Percentiles rank a stretch among this genome's conserved stretches.
Conservation (phyloP, 2,113 vertebrate genomes). For the Steatornis caripensis region DNA sequence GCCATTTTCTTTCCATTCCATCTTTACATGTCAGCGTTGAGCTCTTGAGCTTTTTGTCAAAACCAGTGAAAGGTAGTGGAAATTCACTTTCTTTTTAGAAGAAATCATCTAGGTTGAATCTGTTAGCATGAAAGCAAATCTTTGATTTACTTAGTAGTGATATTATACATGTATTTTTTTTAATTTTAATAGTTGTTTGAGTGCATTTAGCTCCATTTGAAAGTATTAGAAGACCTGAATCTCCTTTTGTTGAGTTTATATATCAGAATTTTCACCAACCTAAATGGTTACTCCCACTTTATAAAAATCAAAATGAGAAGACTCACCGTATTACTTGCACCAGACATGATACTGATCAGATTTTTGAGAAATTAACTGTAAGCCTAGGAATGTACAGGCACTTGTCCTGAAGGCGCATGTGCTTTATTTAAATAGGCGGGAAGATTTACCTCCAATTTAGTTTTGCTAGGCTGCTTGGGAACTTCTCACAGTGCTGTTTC, state of each 20-base stretch:
- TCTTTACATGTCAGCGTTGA: background rate
- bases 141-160: background rate
- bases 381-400: background rate
- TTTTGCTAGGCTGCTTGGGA: conserved; percentile 30
- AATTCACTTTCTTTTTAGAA: background rate
- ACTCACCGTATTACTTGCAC: background rate
- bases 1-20: background rate
- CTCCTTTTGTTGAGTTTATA: background rate
- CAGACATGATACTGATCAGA: background rate
- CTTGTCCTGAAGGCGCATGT: background rate
- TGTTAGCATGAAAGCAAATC: background rate
- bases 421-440: background rate
- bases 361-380: background rate
- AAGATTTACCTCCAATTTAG: background rate
- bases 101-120: background rate
- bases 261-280: background rate
- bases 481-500: background rate
- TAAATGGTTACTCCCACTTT: background rate
- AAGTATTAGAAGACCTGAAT: background rate
- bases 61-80: background rate
- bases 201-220: background rate
- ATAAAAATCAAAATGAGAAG: background rate
- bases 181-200: background rate
- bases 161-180: background rate
- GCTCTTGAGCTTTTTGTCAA: background rate